phyloP scores from a whole-genome alignment of 1,140 invertebrate genomes.

The Piezodorus guildinii region DNA sequence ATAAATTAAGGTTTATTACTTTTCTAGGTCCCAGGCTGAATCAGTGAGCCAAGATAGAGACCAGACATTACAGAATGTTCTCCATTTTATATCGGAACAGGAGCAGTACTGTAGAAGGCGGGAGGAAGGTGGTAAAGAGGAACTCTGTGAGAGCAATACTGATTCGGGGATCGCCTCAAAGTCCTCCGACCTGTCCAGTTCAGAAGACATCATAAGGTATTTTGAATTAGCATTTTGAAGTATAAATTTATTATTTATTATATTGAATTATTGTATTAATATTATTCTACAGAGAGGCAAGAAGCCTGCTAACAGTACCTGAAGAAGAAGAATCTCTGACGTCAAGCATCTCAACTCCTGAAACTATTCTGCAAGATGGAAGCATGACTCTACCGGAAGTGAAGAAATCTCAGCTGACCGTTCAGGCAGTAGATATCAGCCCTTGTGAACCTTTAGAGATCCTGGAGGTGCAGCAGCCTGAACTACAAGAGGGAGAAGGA shows the following conservation, averaged over 20 bases:
- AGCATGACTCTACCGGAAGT: not conserved
- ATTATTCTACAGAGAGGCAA: conserved; percentile 26
- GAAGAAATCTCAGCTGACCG: not conserved
- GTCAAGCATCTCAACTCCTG: conserved; percentile 49
- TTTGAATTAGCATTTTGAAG: not conserved
- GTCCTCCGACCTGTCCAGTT: conserved; percentile 3
- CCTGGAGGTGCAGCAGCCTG: not conserved
- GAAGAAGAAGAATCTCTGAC: conserved; percentile 55
- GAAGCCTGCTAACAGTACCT: conserved; percentile 43
- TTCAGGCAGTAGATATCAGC: not conserved
- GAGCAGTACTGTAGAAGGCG: conserved; percentile 51
- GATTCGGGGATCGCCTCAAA: conserved; percentile 8
- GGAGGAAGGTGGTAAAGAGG: conserved; percentile 31
- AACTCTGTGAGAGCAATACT: conserved; percentile 8
- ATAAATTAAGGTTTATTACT: no score
- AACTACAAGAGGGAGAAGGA: not conserved
- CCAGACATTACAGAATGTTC: conserved; percentile 55
- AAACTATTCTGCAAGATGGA: conserved; percentile 34
- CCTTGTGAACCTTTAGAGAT: not conserved
- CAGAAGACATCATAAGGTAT: conserved; percentile 21
- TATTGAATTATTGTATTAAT: no score
- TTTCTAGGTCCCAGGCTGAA: not conserved
- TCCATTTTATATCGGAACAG: conserved; percentile 63
- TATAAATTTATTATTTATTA: no score
- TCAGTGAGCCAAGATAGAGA: conserved; percentile 41